These are phyloP conservation scores for Nephotettix cincticeps DNA, from an alignment of 1,140 invertebrate species.

Conservation along the genomic window DNA sequence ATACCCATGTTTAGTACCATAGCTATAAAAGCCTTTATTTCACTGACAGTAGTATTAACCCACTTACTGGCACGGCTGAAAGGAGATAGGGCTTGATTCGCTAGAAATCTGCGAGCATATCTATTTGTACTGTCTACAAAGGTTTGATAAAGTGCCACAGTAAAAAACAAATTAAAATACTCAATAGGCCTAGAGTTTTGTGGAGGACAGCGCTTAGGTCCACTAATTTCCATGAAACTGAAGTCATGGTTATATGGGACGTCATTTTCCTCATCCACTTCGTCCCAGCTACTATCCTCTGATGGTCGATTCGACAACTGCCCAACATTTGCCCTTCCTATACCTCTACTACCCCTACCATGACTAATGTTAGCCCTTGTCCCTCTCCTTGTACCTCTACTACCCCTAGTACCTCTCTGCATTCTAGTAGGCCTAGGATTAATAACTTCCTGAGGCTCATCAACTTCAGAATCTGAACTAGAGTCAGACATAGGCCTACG, in stretches of 20 bases:
- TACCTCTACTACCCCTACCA: slow-evolving; percentile 1
- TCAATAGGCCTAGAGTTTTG: not conserved
- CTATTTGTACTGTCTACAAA: slow-evolving; percentile 2
- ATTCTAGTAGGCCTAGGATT: not conserved
- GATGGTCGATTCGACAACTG: not conserved
- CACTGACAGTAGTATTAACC: not conserved
- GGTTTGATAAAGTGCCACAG: not conserved
- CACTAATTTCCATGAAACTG: not conserved
- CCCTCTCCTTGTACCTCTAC: not conserved
- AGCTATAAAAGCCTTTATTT: slow-evolving; percentile 24
- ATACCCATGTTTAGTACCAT: slow-evolving; percentile 22
- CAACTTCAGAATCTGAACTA: not conserved
- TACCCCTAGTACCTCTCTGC: not conserved
- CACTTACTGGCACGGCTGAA: slow-evolving; percentile 36
- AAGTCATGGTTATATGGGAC: not conserved
- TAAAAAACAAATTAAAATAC: slow-evolving; percentile 17
- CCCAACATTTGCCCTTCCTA: not conserved
- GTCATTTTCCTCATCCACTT: not conserved
- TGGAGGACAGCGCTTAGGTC: not conserved
- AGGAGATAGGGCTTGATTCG: too few species aligned
- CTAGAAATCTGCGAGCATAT: not conserved
- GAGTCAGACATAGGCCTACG: not conserved
- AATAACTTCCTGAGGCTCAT: not conserved
- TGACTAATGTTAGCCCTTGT: not conserved
- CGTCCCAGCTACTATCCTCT: not conserved